Evolutionary conservation across 2,113 vertebrate genomes (phyloP).

Genomic region (Formicarius rufipectus): DNA sequence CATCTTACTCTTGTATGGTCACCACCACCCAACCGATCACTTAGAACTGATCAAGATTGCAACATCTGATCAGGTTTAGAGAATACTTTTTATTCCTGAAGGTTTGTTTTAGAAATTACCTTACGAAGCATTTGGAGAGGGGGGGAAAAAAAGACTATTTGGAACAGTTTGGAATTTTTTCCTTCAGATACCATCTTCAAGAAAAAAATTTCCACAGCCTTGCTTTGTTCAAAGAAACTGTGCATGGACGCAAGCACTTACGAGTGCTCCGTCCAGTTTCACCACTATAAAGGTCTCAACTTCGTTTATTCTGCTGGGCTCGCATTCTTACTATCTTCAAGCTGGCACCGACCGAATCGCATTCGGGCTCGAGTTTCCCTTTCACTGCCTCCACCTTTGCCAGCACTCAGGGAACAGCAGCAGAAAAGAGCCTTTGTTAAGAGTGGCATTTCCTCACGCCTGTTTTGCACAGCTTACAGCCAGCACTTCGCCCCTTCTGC

Average conservation of each 20-base stretch:
- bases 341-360: neutral
- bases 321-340: neutral
- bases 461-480: neutral
- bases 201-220: neutral
- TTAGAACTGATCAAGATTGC: neutral
- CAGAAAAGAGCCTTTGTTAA: neutral
- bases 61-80: neutral
- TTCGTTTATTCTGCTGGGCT: neutral
- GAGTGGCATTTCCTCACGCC: neutral
- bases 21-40: rapidly evolving
- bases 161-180: neutral
- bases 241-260: neutral
- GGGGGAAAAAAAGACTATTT: neutral
- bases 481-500: neutral
- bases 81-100: neutral
- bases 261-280: neutral
- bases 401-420: neutral
- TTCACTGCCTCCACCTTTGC: neutral
- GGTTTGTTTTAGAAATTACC: neutral
- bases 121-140: rapidly evolving
- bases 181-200: neutral
- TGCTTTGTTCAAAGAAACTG: neutral
- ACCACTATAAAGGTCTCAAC: neutral
- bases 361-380: neutral
- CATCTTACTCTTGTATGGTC: neutral